Conservation (phyloP, 2,888 invertebrate genomes). For the Ichneumon xanthorius region DNA sequence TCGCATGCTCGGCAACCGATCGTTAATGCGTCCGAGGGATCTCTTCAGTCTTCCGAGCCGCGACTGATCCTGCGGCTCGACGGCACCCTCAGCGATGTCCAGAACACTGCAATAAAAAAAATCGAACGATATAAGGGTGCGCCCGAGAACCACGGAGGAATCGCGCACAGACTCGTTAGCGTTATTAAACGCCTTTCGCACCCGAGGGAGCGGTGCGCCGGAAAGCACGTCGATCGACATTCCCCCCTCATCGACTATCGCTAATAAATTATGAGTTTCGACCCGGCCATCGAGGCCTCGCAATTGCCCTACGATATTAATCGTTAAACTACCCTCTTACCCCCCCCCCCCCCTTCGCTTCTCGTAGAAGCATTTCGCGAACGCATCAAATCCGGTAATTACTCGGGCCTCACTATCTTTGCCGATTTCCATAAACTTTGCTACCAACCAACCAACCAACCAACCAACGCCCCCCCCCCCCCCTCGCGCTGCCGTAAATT, state of each 20-base stretch:
- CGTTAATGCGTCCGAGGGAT: constrained; percentile 55
- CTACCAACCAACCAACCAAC: too few relatives aligned
- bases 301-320: not conserved
- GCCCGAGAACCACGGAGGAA: not conserved
- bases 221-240: constrained; percentile 56
- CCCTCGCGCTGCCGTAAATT: not conserved
- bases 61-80: constrained; percentile 57
- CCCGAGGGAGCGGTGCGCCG: constrained; percentile 29
- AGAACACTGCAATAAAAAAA: constrained; percentile 67
- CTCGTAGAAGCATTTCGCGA: not conserved
- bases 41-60: constrained; percentile 61
- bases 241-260: constrained; percentile 38
- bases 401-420: not conserved
- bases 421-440: not conserved
- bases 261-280: constrained; percentile 5
- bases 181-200: constrained; percentile 66
- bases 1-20: constrained; percentile 75
- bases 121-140: constrained; percentile 59
- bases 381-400: constrained; percentile 33
- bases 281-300: not conserved
- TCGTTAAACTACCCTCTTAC: not conserved
- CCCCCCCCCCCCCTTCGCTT: not conserved
- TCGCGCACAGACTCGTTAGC: constrained; percentile 57
- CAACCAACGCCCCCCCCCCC: too few relatives aligned
- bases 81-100: constrained; percentile 69